Base-by-base conservation (phyloP, 2,797 vertebrate genomes). In the Myiothlypis coronata region DNA sequence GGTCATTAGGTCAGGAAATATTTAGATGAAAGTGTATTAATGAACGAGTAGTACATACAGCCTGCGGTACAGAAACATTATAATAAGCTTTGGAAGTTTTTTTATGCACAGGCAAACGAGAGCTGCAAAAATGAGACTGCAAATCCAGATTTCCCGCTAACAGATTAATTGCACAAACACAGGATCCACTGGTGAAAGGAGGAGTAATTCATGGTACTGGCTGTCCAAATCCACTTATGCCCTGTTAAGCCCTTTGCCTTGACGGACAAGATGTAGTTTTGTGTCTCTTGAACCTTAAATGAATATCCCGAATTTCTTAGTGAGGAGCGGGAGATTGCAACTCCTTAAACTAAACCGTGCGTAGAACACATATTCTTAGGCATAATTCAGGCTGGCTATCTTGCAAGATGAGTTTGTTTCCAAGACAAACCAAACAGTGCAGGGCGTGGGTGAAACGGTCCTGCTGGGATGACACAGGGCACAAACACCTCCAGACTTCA, bases 1-100 rank as follows among this genome's bases (percentile, higher is more conserved):
- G 22, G n/a, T 83, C 46, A 57, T 21, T 49, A 52, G 9, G 26
- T 83, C 72, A 90, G 57, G 20, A 93, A 90, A 75, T 50, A n/a
- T 37, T 78, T 78, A 88, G 14, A 49, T 44, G 52, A 67, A 93
- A 77, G 2, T 6, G 6, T 47, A 44, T 55, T 71, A 52, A 63
- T 16, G 63, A 81, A n/a, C 20, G 11, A 34, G 19, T 26, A 71
- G 18, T 69, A 59, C 11, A 16, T 24, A 28, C 23, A 83, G 20
- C 12, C 27, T 37, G 21, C 0, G 1, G 30, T 30, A 53, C 1
- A 2, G 32, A 80, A 65, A 70, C 11, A 16, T 70, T 34, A 9
- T 15, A 41, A 55, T 12, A 55, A 59, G 21, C 4, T 81, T 60
- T 44, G 32, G 8, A 13, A 2, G 23, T 83, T 39, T 83, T 72